These are phyloP conservation scores for Panorpa germanica DNA, from an alignment of 2,888 invertebrate genomes.

Conservation along the genomic window DNA sequence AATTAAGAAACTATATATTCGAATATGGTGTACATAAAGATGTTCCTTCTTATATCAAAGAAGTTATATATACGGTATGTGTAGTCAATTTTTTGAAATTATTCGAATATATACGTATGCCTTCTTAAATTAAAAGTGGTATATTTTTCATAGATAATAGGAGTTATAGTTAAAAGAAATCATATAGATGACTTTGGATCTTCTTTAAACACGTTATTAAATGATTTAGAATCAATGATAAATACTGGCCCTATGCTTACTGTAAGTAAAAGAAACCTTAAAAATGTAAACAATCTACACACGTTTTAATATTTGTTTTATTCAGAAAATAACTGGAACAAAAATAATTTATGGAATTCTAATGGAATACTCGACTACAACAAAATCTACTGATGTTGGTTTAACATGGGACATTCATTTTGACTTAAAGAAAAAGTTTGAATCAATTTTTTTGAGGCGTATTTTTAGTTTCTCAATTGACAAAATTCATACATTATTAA, in stretches of 20 bases:
- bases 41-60: slow-evolving; percentile 56
- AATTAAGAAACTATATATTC: slow-evolving; percentile 57
- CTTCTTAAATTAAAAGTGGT: slow-evolving; percentile 1
- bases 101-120: slow-evolving; percentile 3
- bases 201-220: slow-evolving; percentile 1
- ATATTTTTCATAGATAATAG: too few relatives aligned
- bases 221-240: neutral
- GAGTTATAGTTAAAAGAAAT: too few relatives aligned
- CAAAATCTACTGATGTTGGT: slow-evolving; percentile 71
- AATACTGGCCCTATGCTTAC: slow-evolving; percentile 1
- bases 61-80: slow-evolving; percentile 44
- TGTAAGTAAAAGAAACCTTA: too few relatives aligned
- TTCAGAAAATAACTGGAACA: too few relatives aligned
- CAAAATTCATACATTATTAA: slow-evolving; percentile 20
- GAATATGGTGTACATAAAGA: slow-evolving; percentile 53
- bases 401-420: slow-evolving; percentile 78
- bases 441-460: slow-evolving; percentile 55
- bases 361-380: slow-evolving; percentile 75
- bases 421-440: slow-evolving; percentile 67
- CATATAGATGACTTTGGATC: too few relatives aligned
- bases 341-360: slow-evolving; percentile 66
- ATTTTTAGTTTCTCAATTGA: slow-evolving; percentile 58
- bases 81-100: neutral
- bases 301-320: slow-evolving; percentile 15
- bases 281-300: too few relatives aligned